These are phyloP conservation scores for Babyrousa celebensis DNA, from an alignment of 2,797 vertebrate genomes.

Conservation along the genomic window DNA sequence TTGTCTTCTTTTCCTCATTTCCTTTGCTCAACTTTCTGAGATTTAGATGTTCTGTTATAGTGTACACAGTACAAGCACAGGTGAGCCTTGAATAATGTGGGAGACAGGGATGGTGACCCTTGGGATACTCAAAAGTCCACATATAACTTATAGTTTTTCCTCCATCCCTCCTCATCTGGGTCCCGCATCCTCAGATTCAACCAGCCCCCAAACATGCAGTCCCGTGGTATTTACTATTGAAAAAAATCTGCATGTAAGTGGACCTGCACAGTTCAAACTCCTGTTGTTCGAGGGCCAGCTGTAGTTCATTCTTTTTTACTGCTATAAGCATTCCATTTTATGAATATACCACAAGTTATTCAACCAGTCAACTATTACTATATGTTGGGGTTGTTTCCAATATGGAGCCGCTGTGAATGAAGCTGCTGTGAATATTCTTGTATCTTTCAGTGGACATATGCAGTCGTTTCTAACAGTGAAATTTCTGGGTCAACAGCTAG, in stretches of 20 bases:
- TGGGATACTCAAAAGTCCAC: not conserved
- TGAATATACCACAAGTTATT: slow-evolving; percentile 38
- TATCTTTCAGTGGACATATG: not conserved
- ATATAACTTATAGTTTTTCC: too few species aligned
- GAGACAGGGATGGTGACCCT: not conserved
- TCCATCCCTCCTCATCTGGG: not conserved
- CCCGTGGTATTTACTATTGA: not conserved
- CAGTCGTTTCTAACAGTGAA: slow-evolving; percentile 25
- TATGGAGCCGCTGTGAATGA: not conserved
- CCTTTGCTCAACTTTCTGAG: slow-evolving; percentile 1
- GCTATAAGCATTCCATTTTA: slow-evolving; percentile 28
- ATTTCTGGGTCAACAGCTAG: not conserved
- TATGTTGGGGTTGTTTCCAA: not conserved
- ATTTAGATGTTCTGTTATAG: not conserved
- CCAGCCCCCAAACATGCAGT: not conserved
- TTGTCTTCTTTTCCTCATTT: slow-evolving; percentile 27
- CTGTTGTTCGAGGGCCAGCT: not conserved
- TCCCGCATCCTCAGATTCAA: not conserved
- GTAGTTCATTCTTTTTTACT: slow-evolving; percentile 6
- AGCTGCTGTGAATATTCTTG: slow-evolving; percentile 31
- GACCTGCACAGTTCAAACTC: not conserved
- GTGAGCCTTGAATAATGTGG: not conserved
- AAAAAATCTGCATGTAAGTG: not conserved
- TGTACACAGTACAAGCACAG: not conserved
- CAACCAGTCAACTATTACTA: not conserved